These are phyloP conservation scores for Geotrypetes seraphini DNA, from an alignment of 2,797 vertebrate genomes.

Conservation along the genomic window DNA sequence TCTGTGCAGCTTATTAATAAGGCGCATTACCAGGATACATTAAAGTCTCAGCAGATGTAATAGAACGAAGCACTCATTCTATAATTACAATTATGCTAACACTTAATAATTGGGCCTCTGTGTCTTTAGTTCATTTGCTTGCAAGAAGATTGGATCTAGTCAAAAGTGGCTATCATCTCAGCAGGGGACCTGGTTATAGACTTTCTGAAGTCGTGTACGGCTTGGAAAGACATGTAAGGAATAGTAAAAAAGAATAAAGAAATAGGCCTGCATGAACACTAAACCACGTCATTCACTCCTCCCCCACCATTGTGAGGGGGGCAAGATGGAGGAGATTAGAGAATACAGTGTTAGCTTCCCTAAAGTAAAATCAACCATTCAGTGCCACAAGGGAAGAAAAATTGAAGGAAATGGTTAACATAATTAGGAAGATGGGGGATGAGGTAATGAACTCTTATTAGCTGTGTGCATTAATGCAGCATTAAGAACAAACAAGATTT, in stretches of 20 bases:
- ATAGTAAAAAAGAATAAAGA: too few species aligned
- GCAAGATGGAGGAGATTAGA: constrained; percentile 21
- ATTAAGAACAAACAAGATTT: constrained; percentile 8
- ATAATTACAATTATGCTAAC: constrained; percentile 58
- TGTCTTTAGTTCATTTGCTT: constrained; percentile 40
- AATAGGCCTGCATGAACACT: too few species aligned
- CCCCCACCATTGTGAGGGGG: too few species aligned
- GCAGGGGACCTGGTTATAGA: constrained; percentile 40
- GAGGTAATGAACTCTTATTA: too few species aligned
- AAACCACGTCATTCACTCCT: too few species aligned
- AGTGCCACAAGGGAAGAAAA: too few species aligned
- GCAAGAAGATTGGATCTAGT: constrained; percentile 36
- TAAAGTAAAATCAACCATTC: neutral
- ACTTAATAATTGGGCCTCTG: constrained; percentile 49
- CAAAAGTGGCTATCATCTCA: constrained; percentile 36
- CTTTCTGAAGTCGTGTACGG: constrained; percentile 20
- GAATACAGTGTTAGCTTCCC: constrained; percentile 6
- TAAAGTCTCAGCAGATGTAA: constrained; percentile 52
- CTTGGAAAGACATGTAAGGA: too few species aligned
- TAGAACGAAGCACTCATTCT: constrained; percentile 51
- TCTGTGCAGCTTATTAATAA: constrained; percentile 50
- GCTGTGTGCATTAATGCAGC: neutral
- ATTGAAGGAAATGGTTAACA: too few species aligned
- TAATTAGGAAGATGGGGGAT: too few species aligned
- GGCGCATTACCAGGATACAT: constrained; percentile 38